Evolutionary conservation across 2,888 invertebrate genomes (phyloP).

Genomic region (Laspeyria flexula): DNA sequence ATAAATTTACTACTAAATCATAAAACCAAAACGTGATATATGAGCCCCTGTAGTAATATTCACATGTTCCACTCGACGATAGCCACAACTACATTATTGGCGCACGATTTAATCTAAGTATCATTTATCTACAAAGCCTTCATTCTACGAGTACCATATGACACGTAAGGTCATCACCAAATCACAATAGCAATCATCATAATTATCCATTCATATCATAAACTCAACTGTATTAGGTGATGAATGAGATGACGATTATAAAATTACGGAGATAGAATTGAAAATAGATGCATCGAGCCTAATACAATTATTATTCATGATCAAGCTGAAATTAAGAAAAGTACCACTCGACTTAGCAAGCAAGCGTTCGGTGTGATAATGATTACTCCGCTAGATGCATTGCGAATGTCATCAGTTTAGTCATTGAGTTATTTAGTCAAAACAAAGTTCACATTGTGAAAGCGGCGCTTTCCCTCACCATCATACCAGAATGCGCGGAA

Average conservation of each 20-base stretch:
- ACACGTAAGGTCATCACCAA: slow-evolving; percentile 20
- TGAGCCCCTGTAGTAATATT: slow-evolving; percentile 16
- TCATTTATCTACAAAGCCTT: slow-evolving; percentile 40
- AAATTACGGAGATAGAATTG: slow-evolving; percentile 37
- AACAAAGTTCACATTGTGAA: slow-evolving; percentile 56
- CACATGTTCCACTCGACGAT: slow-evolving; percentile 19
- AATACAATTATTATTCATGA: slow-evolving; percentile 54
- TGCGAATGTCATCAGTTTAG: slow-evolving; percentile 63
- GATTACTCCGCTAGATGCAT: slow-evolving; percentile 67
- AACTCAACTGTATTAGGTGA: slow-evolving; percentile 22
- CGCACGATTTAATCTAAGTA: slow-evolving; percentile 28
- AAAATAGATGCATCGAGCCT: slow-evolving; percentile 51
- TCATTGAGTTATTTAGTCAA: slow-evolving; percentile 26
- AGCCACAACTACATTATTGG: slow-evolving; percentile 26
- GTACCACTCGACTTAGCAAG: slow-evolving; percentile 72
- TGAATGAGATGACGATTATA: slow-evolving; percentile 37
- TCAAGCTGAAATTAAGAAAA: slow-evolving; percentile 67
- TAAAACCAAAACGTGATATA: slow-evolving; percentile 19
- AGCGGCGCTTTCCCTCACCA: slow-evolving; percentile 68
- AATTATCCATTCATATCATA: slow-evolving; percentile 11
- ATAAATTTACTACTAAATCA: slow-evolving; percentile 32
- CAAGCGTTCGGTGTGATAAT: slow-evolving; percentile 75
- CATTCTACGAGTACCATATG: slow-evolving; percentile 17
- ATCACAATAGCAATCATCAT: slow-evolving; percentile 16
- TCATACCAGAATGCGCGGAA: slow-evolving; percentile 63